Conservation (phyloP, 2,888 invertebrate species). For the Diaperis boleti region DNA sequence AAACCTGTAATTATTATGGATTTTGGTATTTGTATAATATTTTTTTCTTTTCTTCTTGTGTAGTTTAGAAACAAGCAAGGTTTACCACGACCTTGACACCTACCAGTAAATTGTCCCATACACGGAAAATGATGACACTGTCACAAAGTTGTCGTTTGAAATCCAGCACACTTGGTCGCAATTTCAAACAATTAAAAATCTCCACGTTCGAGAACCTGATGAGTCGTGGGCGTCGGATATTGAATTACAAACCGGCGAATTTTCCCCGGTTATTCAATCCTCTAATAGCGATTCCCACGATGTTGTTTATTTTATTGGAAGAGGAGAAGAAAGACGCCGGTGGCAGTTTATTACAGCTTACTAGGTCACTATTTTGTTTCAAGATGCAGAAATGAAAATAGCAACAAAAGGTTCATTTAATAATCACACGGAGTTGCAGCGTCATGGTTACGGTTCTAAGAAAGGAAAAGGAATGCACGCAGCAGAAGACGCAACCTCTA, state of each 20-base stretch:
- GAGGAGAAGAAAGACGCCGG: constrained; percentile 10
- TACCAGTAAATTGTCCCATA: no score
- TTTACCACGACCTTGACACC: no score
- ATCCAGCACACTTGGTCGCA: background rate
- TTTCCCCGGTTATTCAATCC: background rate
- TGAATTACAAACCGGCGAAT: background rate
- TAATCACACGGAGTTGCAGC: constrained; percentile 44
- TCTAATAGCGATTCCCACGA: constrained; percentile 17
- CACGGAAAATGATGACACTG: no score
- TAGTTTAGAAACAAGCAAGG: no score
- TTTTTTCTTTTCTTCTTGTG: no score
- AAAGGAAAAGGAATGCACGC: constrained; percentile 48
- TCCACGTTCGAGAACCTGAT: background rate
- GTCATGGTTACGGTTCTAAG: constrained; percentile 43
- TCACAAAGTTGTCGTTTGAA: no score
- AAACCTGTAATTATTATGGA: no score
- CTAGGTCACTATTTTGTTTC: constrained; percentile 35
- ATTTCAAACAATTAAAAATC: background rate
- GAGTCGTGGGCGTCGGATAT: background rate
- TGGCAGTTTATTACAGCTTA: constrained; percentile 29
- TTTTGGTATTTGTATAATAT: no score
- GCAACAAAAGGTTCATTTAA: constrained; percentile 43
- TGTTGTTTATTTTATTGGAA: constrained; percentile 2
- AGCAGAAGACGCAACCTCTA: constrained; percentile 45
- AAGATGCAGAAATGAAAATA: constrained; percentile 38